Evolutionary conservation across 2,888 invertebrate genomes (phyloP), one percentile per base, ranked within the genome.

Genomic region (Drosophila barbarae): DNA sequence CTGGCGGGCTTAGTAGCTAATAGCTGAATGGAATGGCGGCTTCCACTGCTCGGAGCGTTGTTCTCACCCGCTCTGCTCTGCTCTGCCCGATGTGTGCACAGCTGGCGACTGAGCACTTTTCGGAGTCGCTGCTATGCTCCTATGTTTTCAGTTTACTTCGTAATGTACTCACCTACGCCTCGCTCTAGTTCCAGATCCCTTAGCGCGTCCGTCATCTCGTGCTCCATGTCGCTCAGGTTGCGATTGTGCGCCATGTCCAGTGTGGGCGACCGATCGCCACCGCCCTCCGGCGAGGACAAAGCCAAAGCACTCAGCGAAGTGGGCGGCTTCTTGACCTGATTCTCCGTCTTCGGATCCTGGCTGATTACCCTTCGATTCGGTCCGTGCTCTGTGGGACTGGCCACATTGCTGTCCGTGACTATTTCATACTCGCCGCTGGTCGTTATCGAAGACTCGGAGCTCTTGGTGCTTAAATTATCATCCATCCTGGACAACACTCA

Each of bases 381-480:
- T 44, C 74, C 42, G 10, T 26, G 65, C 23, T 88, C 87, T 71
- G 86, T 73, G 13, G 87, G 90, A 64, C 90, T 90, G 49, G 77
- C 71, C 38, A 86, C 78, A 77, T 86, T 87, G 66, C 85, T 87
- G 44, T 91, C 91, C 70, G 91, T 92, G 64, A 93, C 92, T 77
- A 93, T 92, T 87, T 93, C 93, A 89, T 93, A 93, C 87, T 93
- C 93, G 74, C 93, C 93, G 84, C 93, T 93, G 66, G 92, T 93
- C 58, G 92, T 92, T 82, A 92, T 90, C 71, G 93, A 93, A 68
- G 93, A 93, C 89, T 93, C 93, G 82, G 92, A 91, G 63, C 93
- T 93, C 89, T 92, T 92, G 34, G 92, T 91, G 84, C 93, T 93
- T 83, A 92, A 89, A 88, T 91, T 92, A 90, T 92, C 92, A 90